Conservation (phyloP, 2,888 invertebrate genomes). For the Elaeidobius kamerunicus region DNA sequence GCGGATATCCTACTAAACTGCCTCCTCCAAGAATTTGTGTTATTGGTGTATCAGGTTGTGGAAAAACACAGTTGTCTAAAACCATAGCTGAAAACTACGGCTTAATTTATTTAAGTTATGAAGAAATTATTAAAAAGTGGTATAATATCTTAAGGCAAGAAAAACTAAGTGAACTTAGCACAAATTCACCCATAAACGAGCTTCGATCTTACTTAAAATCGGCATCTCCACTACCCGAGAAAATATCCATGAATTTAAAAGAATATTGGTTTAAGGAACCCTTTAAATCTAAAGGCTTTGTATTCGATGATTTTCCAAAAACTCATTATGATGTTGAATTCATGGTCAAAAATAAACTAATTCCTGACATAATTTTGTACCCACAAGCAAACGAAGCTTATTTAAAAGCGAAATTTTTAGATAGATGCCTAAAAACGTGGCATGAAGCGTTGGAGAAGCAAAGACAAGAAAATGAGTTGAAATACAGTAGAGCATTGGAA, state of each 20-base stretch:
- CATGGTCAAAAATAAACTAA: conserved; percentile 46
- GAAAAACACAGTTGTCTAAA: conserved; percentile 54
- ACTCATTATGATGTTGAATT: conserved; percentile 54
- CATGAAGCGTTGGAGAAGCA: conserved; percentile 49
- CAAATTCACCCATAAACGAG: conserved; percentile 16
- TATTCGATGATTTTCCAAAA: conserved; percentile 63
- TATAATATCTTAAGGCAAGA: conserved; percentile 25
- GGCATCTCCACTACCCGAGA: conserved; percentile 51
- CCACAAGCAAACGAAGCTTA: conserved; percentile 45
- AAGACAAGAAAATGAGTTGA: conserved; percentile 31
- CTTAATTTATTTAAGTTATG: conserved; percentile 54
- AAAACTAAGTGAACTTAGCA: conserved; percentile 28
- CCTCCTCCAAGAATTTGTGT: conserved; percentile 59
- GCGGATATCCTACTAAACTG: conserved; percentile 39
- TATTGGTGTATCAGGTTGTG: conserved; percentile 55
- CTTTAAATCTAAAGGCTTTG: conserved; percentile 52
- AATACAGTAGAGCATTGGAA: conserved; percentile 31
- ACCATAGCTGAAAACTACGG: conserved; percentile 56
- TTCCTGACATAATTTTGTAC: conserved; percentile 60
- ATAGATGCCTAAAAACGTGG: conserved; percentile 38
- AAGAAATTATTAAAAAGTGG: conserved; percentile 36
- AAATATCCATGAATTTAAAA: conserved; percentile 50
- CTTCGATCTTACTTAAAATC: conserved; percentile 52
- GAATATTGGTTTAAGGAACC: conserved; percentile 57
- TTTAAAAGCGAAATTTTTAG: conserved; percentile 37